These are phyloP conservation scores for Eretmochelys imbricata DNA, from an alignment of 2,113 vertebrate genomes.

Conservation along the genomic window DNA sequence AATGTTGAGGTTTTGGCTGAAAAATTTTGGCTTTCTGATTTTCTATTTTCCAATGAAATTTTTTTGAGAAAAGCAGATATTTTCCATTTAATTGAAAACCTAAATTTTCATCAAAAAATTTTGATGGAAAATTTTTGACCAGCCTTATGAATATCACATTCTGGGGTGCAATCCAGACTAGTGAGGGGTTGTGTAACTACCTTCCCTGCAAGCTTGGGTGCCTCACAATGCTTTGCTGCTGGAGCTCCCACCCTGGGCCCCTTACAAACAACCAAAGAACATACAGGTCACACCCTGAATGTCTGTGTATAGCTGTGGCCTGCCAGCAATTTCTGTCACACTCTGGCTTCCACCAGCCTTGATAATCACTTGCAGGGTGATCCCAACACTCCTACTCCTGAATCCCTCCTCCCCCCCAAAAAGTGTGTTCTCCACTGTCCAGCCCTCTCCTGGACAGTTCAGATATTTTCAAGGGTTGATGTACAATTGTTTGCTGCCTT, in stretches of 20 bases:
- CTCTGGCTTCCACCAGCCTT: neutral
- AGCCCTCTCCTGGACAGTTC: neutral
- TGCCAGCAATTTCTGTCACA: neutral
- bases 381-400: neutral
- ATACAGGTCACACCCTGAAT: neutral
- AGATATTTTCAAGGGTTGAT: neutral
- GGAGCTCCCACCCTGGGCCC: neutral
- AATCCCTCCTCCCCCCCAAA: neutral
- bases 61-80: neutral
- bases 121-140: neutral
- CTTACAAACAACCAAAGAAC: neutral
- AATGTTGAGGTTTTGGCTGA: neutral
- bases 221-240: neutral
- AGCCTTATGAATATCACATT: neutral
- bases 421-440: neutral
- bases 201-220: neutral
- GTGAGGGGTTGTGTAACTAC: too few relatives aligned
- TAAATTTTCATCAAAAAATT: conserved; percentile 16
- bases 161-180: too few relatives aligned
- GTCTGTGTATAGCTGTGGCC: too few relatives aligned
- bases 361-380: neutral
- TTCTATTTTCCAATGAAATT: neutral
- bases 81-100: conserved; percentile 38
- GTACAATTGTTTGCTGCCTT: neutral
- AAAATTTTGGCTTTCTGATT: neutral